Conservation (phyloP, 2,113 vertebrate species). For the Symphodus melops region DNA sequence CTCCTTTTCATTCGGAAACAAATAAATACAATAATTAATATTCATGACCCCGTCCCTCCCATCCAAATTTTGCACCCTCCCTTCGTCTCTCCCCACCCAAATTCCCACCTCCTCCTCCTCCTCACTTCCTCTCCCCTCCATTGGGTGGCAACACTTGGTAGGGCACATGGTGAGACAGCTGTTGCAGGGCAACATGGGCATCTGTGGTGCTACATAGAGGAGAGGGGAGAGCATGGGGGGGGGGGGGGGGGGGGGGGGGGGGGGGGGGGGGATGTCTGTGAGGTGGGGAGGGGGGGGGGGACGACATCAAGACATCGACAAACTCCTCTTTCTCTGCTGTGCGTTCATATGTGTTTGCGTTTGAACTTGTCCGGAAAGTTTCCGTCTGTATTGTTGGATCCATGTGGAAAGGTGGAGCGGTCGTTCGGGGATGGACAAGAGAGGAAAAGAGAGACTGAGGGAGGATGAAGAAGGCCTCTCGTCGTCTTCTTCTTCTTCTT, state of each 20-base stretch:
- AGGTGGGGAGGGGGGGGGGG: constrained; percentile 29
- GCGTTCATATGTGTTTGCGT: constrained; percentile 43
- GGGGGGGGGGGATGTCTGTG: constrained; percentile 16
- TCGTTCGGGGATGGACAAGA: constrained; percentile 17
- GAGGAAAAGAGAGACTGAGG: not conserved
- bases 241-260: not conserved
- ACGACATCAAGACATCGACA: constrained; percentile 43
- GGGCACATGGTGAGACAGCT: constrained; percentile 87
- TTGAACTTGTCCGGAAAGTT: constrained; percentile 33
- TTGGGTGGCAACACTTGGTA: constrained; percentile 85
- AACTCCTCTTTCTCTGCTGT: constrained; percentile 28
- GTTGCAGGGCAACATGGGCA: constrained; percentile 85
- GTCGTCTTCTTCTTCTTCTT: not conserved
- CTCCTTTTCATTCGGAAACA: constrained; percentile 47
- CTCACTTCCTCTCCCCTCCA: constrained; percentile 77
- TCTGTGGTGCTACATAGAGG: constrained; percentile 78
- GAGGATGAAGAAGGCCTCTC: not conserved
- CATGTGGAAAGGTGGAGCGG: constrained; percentile 3
- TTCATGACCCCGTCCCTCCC: constrained; percentile 79
- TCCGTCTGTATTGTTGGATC: constrained; percentile 13
- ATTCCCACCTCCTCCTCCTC: constrained; percentile 61
- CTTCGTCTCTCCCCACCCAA: constrained; percentile 44
- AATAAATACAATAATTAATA: constrained; percentile 62
- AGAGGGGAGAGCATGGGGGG: constrained; percentile 46
- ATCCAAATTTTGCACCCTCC: constrained; percentile 65